phyloP scores from a whole-genome alignment of 2,797 vertebrate species.

The Natrix natrix region DNA sequence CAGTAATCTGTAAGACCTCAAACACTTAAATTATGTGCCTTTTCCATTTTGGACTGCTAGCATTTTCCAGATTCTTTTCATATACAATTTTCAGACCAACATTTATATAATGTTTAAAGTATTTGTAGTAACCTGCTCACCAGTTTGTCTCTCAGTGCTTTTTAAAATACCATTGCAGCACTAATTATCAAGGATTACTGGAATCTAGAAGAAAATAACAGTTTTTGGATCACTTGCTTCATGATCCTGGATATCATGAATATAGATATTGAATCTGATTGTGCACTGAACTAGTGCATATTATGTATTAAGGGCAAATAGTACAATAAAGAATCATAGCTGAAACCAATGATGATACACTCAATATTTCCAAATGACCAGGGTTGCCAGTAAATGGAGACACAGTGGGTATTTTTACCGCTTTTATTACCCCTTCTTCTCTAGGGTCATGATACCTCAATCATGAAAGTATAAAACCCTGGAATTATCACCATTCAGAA shows the following conservation, averaged over 20 bases:
- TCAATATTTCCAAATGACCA: neutral
- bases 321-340: neutral
- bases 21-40: neutral
- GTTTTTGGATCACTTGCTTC: neutral
- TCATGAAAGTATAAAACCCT: constrained; percentile 34
- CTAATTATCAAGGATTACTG: neutral
- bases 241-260: neutral
- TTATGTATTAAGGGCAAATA: neutral
- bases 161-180: neutral
- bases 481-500: constrained; percentile 38
- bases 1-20: neutral
- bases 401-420: constrained; percentile 21
- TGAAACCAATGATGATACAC: neutral
- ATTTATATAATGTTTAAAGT: neutral
- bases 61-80: neutral
- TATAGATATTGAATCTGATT: neutral
- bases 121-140: neutral
- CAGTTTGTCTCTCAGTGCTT: neutral
- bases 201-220: neutral
- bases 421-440: neutral
- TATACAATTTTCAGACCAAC: neutral
- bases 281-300: neutral
- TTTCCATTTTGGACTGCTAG: neutral
- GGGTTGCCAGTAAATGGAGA: neutral
- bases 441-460: neutral